phyloP scores from a whole-genome alignment of 1,140 invertebrate species.

The Brachionus rotundiformis region DNA sequence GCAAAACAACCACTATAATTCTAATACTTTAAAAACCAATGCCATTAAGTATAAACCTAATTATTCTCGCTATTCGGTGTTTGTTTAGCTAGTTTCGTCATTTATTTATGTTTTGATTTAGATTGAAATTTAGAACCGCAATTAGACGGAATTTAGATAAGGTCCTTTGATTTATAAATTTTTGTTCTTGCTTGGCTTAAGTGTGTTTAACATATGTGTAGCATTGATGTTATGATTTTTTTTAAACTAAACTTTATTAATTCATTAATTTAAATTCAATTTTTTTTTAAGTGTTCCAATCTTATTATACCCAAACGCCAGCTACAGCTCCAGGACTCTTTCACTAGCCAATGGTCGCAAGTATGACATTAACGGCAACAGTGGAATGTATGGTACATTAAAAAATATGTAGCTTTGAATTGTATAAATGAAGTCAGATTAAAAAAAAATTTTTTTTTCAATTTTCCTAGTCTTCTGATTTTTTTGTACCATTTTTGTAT shows the following conservation, averaged over 20 bases:
- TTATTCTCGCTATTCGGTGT: constrained; percentile 15
- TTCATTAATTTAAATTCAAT: no score
- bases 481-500: constrained; percentile 41
- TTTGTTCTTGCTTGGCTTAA: constrained; percentile 16
- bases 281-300: constrained; percentile 40
- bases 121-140: background rate
- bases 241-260: background rate
- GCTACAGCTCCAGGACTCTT: constrained; percentile 35
- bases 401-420: constrained; percentile 21
- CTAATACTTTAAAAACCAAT: constrained; percentile 47
- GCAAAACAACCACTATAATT: constrained; percentile 14
- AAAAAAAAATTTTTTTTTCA: background rate
- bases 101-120: background rate
- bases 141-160: constrained; percentile 9
- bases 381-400: constrained; percentile 41
- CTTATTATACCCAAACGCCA: constrained; percentile 46
- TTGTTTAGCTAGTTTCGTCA: constrained; percentile 32
- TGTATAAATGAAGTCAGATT: constrained; percentile 5
- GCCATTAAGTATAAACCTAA: constrained; percentile 34
- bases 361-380: constrained; percentile 21
- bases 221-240: background rate
- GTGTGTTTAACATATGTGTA: background rate
- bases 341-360: constrained; percentile 22
- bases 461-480: constrained; percentile 34
- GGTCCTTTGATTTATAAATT: background rate